Base-by-base conservation (phyloP, 2,888 invertebrate genomes). In the Xanthorhoe designata region DNA sequence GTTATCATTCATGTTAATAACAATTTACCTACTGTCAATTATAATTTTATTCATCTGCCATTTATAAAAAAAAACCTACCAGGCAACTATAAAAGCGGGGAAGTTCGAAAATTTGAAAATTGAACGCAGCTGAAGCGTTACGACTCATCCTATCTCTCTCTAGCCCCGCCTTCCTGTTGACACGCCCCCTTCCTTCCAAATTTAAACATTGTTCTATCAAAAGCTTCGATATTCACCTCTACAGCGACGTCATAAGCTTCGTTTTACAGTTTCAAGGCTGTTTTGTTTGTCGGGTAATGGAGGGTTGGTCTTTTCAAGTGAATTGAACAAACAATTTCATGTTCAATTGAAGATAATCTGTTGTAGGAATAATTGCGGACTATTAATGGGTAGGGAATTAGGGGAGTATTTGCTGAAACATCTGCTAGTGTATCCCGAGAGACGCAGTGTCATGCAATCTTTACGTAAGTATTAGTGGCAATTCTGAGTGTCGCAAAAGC, bases 131-230 rank as follows among this genome's bases (percentile, higher is more conserved):
- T 56, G 51, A 72, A 74, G 70, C 29, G 70, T 71, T 71, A 70
- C 66, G 49, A 66, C 68, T 59, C 70, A 61, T 71, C 64, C 71
- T 92, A 91, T 91, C 89, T 87, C 86, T 90, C 86, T 84, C 85
- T 82, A 82, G 89, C 82, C 80, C 89, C 91, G 91, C 91, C 91
- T 83, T 86, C 81, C 77, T 75, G 73, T 66, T 61, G 76, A 81
- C 91, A 91, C 92, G 92, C 92, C 92, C 65, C 81, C 86, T 87
- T 89, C 90, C 89, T 87, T 77, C 81, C 83, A 86, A 78, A 86
- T 86, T 85, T 84, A 85, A 89, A 83, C 75, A 72, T 69, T 68
- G 65, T 70, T 35, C 57, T 59, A 69, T 56, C 64, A 70, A 65
- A 69, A 63, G 57, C 58, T 61, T 60, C 67, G 52, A 69, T 67